A percentile compares a stretch with the other conserved stretches of the same genome.
Evolutionary conservation across 2,113 vertebrate species (phyloP).

Genomic region (Brachionichthys hirsutus): DNA sequence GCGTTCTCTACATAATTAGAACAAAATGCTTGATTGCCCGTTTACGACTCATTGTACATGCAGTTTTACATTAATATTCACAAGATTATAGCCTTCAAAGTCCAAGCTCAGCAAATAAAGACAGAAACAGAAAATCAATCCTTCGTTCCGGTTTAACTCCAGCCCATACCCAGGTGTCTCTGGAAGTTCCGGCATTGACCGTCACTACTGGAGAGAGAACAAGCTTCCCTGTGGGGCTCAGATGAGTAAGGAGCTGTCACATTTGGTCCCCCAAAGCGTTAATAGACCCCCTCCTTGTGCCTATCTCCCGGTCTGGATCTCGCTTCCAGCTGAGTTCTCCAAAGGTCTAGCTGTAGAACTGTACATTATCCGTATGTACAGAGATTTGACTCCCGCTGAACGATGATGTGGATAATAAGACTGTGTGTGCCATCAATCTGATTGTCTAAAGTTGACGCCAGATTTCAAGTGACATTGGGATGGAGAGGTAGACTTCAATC

Average conservation of each 20-base stretch:
- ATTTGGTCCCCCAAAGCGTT: conserved; percentile 63
- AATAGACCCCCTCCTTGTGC: conserved; percentile 70
- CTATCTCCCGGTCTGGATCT: conserved; percentile 58
- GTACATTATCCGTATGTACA: neutral
- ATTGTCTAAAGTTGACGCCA: no score
- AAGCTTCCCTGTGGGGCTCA: conserved; percentile 67
- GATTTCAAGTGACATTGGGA: no score
- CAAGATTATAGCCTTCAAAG: conserved; percentile 28
- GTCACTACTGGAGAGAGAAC: conserved; percentile 63
- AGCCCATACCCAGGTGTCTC: conserved; percentile 61
- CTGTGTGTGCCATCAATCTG: no score
- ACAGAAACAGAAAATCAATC: conserved; percentile 1
- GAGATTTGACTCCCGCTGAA: no score
- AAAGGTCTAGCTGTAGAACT: conserved; percentile 33
- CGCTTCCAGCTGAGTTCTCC: conserved; percentile 62
- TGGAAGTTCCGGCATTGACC: conserved; percentile 66
- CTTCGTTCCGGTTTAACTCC: conserved; percentile 11
- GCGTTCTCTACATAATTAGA: conserved; percentile 42
- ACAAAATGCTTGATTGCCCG: conserved; percentile 47
- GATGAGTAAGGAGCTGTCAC: conserved; percentile 75
- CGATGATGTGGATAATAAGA: no score
- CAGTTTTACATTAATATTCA: conserved; percentile 44
- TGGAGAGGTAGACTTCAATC: no score
- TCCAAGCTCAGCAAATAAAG: conserved; percentile 43
- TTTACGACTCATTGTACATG: conserved; percentile 44